Percentiles rank a stretch among this genome's conserved stretches.
phyloP scores from a whole-genome alignment of 2,797 vertebrate species.

The Malurus leucopterus region DNA sequence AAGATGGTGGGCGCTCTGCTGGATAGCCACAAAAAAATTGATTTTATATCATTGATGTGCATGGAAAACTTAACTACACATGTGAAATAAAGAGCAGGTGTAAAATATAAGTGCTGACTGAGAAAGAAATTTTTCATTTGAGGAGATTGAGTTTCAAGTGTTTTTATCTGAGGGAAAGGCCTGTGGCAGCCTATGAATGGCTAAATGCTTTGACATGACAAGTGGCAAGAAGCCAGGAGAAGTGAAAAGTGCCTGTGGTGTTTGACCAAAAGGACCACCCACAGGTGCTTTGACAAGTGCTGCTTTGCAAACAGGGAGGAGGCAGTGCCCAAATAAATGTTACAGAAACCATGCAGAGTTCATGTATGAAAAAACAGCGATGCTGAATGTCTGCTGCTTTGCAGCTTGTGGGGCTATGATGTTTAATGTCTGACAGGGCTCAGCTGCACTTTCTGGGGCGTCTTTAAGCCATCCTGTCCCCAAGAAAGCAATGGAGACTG shows the following conservation, averaged over 20 bases:
- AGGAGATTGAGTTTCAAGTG: background rate
- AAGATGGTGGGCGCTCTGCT: background rate
- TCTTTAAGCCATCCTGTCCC: background rate
- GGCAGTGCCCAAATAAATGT: background rate
- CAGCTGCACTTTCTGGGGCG: background rate
- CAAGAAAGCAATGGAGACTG: background rate
- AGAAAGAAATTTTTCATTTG: background rate
- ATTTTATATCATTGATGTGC: background rate
- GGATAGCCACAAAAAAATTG: background rate
- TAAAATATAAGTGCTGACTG: background rate
- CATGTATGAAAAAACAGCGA: background rate
- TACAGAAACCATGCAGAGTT: background rate
- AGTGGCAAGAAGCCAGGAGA: background rate
- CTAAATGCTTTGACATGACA: background rate
- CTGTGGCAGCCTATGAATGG: background rate
- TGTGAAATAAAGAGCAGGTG: background rate
- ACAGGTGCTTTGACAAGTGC: rapidly evolving
- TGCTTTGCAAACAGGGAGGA: background rate
- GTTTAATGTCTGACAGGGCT: background rate
- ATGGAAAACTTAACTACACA: background rate
- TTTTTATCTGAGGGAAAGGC: background rate
- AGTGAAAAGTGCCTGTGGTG: background rate
- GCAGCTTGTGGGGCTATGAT: background rate
- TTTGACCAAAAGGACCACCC: background rate
- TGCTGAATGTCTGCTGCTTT: background rate